Evolutionary conservation across 2,113 vertebrate species (phyloP).

Genomic region (Larimichthys polyactis): DNA sequence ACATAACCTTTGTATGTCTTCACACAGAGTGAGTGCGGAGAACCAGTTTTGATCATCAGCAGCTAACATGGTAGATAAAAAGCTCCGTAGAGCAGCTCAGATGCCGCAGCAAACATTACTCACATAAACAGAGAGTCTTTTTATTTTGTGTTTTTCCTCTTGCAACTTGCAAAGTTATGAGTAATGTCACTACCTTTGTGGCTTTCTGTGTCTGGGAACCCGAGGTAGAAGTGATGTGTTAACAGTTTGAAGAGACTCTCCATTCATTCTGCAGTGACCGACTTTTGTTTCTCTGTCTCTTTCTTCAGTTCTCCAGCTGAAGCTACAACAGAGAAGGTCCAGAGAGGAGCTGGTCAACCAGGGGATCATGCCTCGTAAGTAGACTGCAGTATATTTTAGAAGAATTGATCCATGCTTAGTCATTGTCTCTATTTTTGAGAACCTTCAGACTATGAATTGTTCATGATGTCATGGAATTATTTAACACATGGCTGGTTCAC

Average conservation of each 20-base stretch:
- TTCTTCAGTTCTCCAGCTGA: conserved; percentile 92
- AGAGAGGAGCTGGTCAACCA: conserved; percentile 91
- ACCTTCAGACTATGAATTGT: neutral
- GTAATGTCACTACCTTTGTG: conserved; percentile 10
- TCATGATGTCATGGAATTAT: neutral
- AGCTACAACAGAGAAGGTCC: conserved; percentile 92
- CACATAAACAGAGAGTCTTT: neutral
- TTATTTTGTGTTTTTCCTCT: neutral
- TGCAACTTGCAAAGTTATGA: neutral
- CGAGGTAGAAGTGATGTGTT: neutral
- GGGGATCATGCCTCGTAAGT: conserved; percentile 97
- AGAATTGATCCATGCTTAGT: neutral
- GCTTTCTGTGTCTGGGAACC: neutral
- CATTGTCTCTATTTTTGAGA: neutral
- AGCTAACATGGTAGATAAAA: conserved; percentile 22
- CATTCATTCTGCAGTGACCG: neutral
- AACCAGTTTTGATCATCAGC: neutral
- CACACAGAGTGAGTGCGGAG: neutral
- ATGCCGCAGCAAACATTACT: neutral
- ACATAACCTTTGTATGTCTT: conserved; percentile 9
- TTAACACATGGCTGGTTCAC: neutral
- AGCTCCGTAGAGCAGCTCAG: neutral
- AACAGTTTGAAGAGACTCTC: neutral
- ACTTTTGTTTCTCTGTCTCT: conserved; percentile 3
- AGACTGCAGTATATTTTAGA: neutral